These are phyloP conservation scores for Acronicta psi DNA, from an alignment of 2,888 invertebrate genomes.

Conservation along the genomic window DNA sequence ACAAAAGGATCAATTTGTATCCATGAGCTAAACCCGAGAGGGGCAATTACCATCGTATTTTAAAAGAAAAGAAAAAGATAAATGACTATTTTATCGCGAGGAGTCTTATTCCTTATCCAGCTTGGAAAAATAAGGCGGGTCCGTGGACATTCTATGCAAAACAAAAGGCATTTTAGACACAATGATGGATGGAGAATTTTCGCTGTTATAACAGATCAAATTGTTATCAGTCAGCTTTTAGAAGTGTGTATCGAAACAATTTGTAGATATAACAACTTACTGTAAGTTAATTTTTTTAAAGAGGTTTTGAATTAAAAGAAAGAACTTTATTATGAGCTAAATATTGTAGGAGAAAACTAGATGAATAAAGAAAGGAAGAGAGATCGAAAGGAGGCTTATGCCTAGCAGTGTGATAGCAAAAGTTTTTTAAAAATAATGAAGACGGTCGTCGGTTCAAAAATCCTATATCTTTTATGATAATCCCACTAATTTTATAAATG, in stretches of 20 bases:
- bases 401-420: no score
- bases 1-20: conserved; percentile 48
- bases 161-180: conserved; percentile 68
- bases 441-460: no score
- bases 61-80: conserved; percentile 63
- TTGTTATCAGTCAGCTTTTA: conserved; percentile 47
- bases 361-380: no score
- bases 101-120: conserved; percentile 64
- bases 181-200: conserved; percentile 68
- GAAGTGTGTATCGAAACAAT: conserved; percentile 57
- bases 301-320: not conserved
- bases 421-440: no score
- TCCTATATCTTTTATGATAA: no score
- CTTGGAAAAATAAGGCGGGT: conserved; percentile 60
- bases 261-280: conserved; percentile 27
- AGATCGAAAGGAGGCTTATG: no score
- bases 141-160: conserved; percentile 67
- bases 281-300: not conserved
- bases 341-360: no score
- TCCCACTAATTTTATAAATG: no score
- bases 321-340: no score
- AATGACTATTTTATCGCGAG: conserved; percentile 68
- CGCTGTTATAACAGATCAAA: conserved; percentile 62
- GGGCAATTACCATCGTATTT: conserved; percentile 52
- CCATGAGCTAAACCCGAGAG: conserved; percentile 41